A percentile compares a stretch with the other conserved stretches of the same genome.
These are phyloP conservation scores for Drosophila kurseongensis DNA, from an alignment of 1,140 invertebrate species.

Conservation along the genomic window DNA sequence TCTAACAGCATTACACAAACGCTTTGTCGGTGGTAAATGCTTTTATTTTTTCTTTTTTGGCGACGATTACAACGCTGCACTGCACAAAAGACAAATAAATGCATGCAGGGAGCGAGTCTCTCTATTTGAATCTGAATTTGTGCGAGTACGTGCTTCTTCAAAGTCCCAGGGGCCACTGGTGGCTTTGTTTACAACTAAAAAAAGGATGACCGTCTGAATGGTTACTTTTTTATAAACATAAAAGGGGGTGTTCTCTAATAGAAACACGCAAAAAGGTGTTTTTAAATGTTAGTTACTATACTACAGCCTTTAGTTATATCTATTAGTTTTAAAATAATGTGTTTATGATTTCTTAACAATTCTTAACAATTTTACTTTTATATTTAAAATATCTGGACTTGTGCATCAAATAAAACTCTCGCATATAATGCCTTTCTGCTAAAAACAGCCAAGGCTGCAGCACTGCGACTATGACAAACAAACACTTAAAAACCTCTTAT, in stretches of 20 bases:
- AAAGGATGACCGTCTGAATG: not conserved
- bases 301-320: too few relatives aligned
- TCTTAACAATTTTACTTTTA: too few relatives aligned
- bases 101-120: slow-evolving; percentile 20
- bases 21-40: slow-evolving; percentile 55
- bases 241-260: not conserved
- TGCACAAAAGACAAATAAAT: slow-evolving; percentile 31
- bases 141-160: slow-evolving; percentile 22
- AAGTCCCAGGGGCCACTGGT: slow-evolving; percentile 1
- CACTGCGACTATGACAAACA: slow-evolving; percentile 17
- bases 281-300: too few relatives aligned
- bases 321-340: too few relatives aligned
- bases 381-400: too few relatives aligned
- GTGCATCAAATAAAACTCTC: too few relatives aligned
- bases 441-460: slow-evolving; percentile 6
- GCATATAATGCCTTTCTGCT: not conserved
- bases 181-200: slow-evolving; percentile 3
- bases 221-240: not conserved
- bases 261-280: too few relatives aligned
- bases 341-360: too few relatives aligned
- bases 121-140: slow-evolving; percentile 6
- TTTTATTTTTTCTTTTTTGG: slow-evolving; percentile 24
- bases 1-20: slow-evolving; percentile 56
- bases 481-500: slow-evolving; percentile 39
- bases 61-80: slow-evolving; percentile 16